These are phyloP conservation scores for Siniperca chuatsi DNA, from an alignment of 2,113 vertebrate species.

Conservation along the genomic window DNA sequence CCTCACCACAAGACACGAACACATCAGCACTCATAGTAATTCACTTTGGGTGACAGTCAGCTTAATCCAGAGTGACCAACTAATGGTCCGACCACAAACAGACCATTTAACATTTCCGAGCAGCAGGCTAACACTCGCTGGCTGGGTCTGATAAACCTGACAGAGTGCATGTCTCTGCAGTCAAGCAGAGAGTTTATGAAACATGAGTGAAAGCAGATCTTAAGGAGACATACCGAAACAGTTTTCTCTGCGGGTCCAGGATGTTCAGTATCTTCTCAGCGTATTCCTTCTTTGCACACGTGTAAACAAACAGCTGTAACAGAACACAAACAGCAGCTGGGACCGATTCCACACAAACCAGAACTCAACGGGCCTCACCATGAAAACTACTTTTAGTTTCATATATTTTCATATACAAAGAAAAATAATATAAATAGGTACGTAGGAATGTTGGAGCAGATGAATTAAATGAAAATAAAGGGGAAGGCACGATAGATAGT, in stretches of 20 bases:
- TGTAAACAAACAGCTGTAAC: slow-evolving; percentile 88
- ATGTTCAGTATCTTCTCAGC: slow-evolving; percentile 87
- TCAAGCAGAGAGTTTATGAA: slow-evolving; percentile 35
- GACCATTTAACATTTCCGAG: not conserved
- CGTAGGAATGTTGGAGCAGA: not conserved
- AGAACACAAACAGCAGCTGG: slow-evolving; percentile 37
- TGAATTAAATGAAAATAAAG: not conserved
- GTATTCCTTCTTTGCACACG: slow-evolving; percentile 87
- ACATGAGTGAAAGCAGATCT: slow-evolving; percentile 16
- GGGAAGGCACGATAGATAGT: not conserved
- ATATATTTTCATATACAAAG: not conserved
- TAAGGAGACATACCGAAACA: slow-evolving; percentile 83
- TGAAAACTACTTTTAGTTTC: not conserved
- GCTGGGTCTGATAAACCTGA: not conserved
- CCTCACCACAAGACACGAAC: not conserved
- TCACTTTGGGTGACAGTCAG: too few species aligned
- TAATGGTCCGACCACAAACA: not conserved
- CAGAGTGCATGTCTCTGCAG: not conserved
- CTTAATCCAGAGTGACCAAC: not conserved
- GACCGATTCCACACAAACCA: not conserved
- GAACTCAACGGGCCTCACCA: not conserved
- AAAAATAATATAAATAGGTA: not conserved
- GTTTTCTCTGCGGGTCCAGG: slow-evolving; percentile 86
- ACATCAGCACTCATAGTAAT: not conserved
- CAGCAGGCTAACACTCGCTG: not conserved